Base-by-base conservation (phyloP, 2,113 vertebrate genomes). In the Propithecus coquereli region DNA sequence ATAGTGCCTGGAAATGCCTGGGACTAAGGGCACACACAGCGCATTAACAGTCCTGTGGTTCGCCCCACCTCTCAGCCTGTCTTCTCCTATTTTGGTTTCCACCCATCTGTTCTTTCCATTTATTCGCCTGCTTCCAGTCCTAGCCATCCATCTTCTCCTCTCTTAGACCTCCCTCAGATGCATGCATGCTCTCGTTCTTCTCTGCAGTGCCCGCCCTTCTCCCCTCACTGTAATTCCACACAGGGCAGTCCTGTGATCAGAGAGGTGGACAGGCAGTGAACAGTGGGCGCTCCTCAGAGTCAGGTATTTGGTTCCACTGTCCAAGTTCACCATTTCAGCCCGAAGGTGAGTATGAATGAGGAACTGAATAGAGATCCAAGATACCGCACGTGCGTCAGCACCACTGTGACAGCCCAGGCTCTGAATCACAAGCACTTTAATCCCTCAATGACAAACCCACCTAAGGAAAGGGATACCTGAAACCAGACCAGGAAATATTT, bases 401-500 rank as follows among this genome's bases (percentile, higher is more conserved):
- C 14, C 50, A 0, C 81, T 14, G 27, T 40, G 43, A 43, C 74
- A 45, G 84, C 63, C 50, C 12, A 47, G 7, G 61, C 68, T 87
- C 82, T 61, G 77, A 94, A 65, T 66, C 65, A 68, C 70, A n/a
- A 57, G 70, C 8, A 0, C 76, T 61, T 76, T 94, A 88, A 94
- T 96, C 95, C 93, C 91, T 85, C 96, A 40, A 0, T 88, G 86
- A 94, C 91, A 89, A 59, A 95, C 73, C 86, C 89, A 96, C 89
- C 96, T 91, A 59, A 80, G 73, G 63, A 83, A 86, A 81, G 12
- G 20, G 86, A 96, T 79, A 96, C 89, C 91, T 93, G 93, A 98
- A 85, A 97, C 86, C 94, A 80, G 81, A 93, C 71, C 91, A 94
- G 97, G 95, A 96, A 97, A 95, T 89, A 80, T 45, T 90, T 96